Percentiles rank a stretch among this genome's conserved stretches.
Conservation (phyloP, 2,113 vertebrate species). For the Indicator indicator region DNA sequence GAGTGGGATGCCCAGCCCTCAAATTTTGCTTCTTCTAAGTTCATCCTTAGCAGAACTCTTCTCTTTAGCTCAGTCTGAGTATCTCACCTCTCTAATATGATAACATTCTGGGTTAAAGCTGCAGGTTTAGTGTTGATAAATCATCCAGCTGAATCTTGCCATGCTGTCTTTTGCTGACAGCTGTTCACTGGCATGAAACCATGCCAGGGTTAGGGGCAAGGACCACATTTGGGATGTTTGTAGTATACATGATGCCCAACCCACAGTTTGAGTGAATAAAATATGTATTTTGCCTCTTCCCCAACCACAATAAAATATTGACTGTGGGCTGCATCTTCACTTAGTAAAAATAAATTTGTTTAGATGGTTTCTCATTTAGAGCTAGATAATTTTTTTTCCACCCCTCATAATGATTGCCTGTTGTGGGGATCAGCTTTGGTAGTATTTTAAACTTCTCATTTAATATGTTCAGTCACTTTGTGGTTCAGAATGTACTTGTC, state of each 20-base stretch:
- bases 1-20: background rate
- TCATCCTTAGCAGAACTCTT: background rate
- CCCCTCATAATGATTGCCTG: too few relatives aligned
- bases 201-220: background rate
- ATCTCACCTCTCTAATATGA: background rate
- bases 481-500: too few relatives aligned
- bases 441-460: too few relatives aligned
- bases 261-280: background rate
- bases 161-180: background rate
- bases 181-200: background rate
- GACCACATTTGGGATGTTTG: background rate
- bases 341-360: background rate
- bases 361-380: too few relatives aligned
- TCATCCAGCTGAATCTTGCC: background rate
- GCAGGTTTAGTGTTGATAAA: background rate
- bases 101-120: background rate
- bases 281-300: background rate
- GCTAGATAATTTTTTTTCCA: too few relatives aligned
- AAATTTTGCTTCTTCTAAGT: background rate
- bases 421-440: too few relatives aligned
- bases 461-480: too few relatives aligned
- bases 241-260: background rate
- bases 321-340: background rate
- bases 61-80: background rate
- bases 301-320: too few relatives aligned